A percentile compares a stretch with the other conserved stretches of the same genome.
These are phyloP conservation scores for Apis cerana DNA, from an alignment of 1,140 invertebrate species.

Conservation along the genomic window DNA sequence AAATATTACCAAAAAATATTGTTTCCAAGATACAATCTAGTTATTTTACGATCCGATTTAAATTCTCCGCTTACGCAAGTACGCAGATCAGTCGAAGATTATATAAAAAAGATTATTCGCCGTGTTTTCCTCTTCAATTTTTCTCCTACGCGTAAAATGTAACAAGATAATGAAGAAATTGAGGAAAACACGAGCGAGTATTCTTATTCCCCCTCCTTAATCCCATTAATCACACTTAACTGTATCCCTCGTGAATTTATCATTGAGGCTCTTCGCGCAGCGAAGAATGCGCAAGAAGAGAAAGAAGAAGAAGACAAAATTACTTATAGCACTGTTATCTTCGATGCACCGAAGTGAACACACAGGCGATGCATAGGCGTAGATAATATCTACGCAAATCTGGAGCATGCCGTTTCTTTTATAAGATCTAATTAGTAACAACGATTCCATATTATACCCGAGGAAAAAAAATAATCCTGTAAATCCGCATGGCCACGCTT, in stretches of 20 bases:
- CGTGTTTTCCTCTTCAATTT: no score
- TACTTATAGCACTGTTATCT: neutral
- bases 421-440: conserved; percentile 6
- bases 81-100: no score
- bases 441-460: neutral
- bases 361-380: conserved; percentile 1
- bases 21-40: no score
- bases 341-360: neutral
- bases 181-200: neutral
- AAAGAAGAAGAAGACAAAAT: neutral
- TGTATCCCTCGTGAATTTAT: neutral
- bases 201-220: no score
- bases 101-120: no score
- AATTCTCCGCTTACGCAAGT: no score
- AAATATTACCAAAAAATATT: no score
- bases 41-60: no score
- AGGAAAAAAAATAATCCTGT: neutral
- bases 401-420: neutral
- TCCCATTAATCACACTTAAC: neutral
- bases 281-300: neutral
- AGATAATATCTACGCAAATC: conserved; percentile 11
- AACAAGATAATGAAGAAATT: no score
- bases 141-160: no score
- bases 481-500: neutral
- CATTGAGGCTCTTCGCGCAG: no score